phyloP scores from a whole-genome alignment of 92 coral and sea anemone genomes.

The Heteractis magnifica region DNA sequence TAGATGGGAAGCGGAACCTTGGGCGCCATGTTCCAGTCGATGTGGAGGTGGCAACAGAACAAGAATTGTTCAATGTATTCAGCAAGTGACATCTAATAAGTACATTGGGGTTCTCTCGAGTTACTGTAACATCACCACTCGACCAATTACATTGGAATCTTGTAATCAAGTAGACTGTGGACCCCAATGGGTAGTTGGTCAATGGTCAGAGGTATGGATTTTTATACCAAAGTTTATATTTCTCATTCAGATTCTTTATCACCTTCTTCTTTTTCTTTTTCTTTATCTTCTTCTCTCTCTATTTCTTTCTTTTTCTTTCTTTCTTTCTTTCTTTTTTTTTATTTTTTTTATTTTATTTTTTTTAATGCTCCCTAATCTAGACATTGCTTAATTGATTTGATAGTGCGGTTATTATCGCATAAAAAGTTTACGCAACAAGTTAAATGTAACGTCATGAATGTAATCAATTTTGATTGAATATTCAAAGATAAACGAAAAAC shows the following conservation, averaged over 20 bases:
- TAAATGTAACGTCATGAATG: too few relatives aligned
- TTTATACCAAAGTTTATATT: not conserved
- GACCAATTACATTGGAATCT: not conserved
- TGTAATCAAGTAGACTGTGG: slow-evolving; percentile 35
- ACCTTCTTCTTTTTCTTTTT: not conserved
- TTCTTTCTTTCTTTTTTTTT: too few relatives aligned
- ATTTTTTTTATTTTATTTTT: too few relatives aligned
- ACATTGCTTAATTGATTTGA: not conserved
- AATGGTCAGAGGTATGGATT: slow-evolving; percentile 34
- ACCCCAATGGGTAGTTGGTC: slow-evolving; percentile 20
- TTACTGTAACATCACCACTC: slow-evolving; percentile 9
- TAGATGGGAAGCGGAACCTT: slow-evolving; percentile 33
- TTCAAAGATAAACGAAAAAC: not conserved
- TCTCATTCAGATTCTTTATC: not conserved
- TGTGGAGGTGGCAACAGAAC: slow-evolving; percentile 34
- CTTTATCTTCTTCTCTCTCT: too few relatives aligned
- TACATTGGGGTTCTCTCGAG: not conserved
- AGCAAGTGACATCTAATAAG: slow-evolving; percentile 2
- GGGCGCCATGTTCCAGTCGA: slow-evolving; percentile 24
- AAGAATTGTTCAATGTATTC: slow-evolving; percentile 26
- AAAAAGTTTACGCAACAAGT: not conserved
- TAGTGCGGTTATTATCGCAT: too few relatives aligned
- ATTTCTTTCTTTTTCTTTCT: too few relatives aligned
- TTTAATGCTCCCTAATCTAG: not conserved
- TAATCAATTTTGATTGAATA: too few relatives aligned